Base-by-base conservation (phyloP, 2,113 vertebrate genomes). In the Cryptomyrus ogoouensis region DNA sequence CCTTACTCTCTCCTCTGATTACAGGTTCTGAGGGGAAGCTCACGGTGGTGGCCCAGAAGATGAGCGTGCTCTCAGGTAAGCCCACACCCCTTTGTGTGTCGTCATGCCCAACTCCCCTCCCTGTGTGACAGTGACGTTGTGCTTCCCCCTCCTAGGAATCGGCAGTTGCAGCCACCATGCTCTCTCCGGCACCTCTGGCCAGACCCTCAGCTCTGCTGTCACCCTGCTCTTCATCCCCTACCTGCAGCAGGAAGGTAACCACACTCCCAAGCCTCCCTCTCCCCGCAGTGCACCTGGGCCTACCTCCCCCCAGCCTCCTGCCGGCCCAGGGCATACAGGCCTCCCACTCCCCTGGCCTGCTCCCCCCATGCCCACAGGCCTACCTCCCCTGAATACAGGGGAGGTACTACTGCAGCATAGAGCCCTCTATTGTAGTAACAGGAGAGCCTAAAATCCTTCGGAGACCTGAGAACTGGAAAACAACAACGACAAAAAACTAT, bases 11-110 rank as follows among this genome's bases (percentile, higher is more conserved):
- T 21, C 31, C 88, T 89, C 9, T 83, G 17, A 24, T 86, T 91
- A n/a, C 94, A 99, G 98, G 98, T 50, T 98, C 98, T 0, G 98
- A 99, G 90, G 98, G 98, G 70, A 99, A 99, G 91, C 97, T 99
- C 80, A 98, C 98, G 0, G 92, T 97, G 88, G 96, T 98, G 70
- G 97, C 97, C 90, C 98, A 99, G 94, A 99, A 99, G 95, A 98
- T 98, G 91, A 99, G 96, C 6, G 96, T 99, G 70, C 96, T 99
- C 92, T 99, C 98, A 95, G 98, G 98, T 99, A 95, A 89, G 91
- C 8, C 47, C 42, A 50, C 12, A 12, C 44, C 0, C 17, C 31
- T 52, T 39, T 84, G 62, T 62, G 19, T 17, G 3, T n/a, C 1
- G 3, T 35, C 3, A 15, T 83, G 2, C 62, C 39, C 19, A 13